A percentile compares a stretch with the other conserved stretches of the same genome.
phyloP scores from a whole-genome alignment of 2,113 vertebrate species.

The Canis aureus region DNA sequence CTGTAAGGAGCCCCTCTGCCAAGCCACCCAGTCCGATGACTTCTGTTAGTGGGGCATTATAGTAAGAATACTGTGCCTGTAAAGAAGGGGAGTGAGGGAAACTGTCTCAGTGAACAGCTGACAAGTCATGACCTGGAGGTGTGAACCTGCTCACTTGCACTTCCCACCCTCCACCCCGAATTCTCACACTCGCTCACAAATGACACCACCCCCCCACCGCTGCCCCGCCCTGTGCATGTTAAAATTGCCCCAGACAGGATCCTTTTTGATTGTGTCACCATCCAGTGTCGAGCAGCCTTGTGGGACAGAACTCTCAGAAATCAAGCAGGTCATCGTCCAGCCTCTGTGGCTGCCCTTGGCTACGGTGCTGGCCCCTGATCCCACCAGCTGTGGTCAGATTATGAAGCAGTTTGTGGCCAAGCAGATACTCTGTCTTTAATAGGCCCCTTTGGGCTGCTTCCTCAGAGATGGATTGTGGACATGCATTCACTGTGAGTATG shows the following conservation, averaged over 20 bases:
- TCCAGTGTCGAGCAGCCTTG: not conserved
- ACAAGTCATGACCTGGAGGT: accelerated
- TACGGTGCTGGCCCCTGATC: not conserved
- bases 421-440: not conserved
- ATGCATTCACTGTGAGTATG: not conserved
- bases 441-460: not conserved
- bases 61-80: not conserved
- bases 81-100: not conserved
- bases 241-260: not conserved
- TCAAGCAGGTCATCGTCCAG: not conserved
- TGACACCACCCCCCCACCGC: accelerated
- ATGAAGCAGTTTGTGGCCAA: not conserved
- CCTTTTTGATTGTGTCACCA: not conserved
- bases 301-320: not conserved
- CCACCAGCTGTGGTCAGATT: not conserved
- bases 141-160: not conserved
- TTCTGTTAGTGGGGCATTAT: not conserved
- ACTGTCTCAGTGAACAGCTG: too few relatives aligned
- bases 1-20: not conserved
- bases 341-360: not conserved
- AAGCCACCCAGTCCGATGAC: not conserved
- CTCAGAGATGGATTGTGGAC: not conserved
- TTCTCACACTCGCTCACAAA: not conserved
- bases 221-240: not conserved
- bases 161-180: accelerated